Evolutionary conservation across 2,113 vertebrate genomes (phyloP), one percentile per base, ranked within the genome.

Genomic region (Phaethornis superciliosus): DNA sequence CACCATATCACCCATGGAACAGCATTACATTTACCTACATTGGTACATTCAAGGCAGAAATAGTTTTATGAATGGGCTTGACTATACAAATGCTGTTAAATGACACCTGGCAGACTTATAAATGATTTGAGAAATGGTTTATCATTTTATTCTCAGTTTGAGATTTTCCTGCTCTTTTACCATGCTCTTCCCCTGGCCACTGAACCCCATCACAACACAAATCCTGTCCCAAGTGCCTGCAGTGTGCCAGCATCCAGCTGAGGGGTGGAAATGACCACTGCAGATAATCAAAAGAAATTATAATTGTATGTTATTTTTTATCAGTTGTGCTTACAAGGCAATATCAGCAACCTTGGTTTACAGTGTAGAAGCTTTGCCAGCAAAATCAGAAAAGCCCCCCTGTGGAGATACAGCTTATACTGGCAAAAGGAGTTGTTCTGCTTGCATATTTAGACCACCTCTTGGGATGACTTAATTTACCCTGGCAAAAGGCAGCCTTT

Each of bases 281-380:
- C 64, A 75, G 83, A 27, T 33, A 86, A 52, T 69, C 3, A 3
- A 88, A 67, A 90, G 56, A 56, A 90, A 90, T 60, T n/a, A 84
- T 84, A 86, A 86, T 71, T 56, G 58, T 14, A 88, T 1, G 2
- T 49, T 75, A 63, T 84, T 95, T 95, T 95, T 78, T 49, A 92
- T 88, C 85, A 90, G 64, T 94, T 96, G 44, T 96, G 96, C 92
- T 96, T 96, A 92, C 76, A 90, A 81, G 92, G 95, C 90, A 94
- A 51, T 74, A 93, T 92, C 85, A 88, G 68, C 80, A 83, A 37
- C 14, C 27, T 33, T 56, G 52, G 76, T 90, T 96, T 88, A 30
- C 37, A n/a, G 60, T 86, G 46, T 67, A 72, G 94, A 90, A 63
- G 74, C 91, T 94, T 88, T 81, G 86, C 93, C 74, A 96, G 95